phyloP scores from a whole-genome alignment of 2,888 invertebrate genomes.

The Dilophus febrilis region DNA sequence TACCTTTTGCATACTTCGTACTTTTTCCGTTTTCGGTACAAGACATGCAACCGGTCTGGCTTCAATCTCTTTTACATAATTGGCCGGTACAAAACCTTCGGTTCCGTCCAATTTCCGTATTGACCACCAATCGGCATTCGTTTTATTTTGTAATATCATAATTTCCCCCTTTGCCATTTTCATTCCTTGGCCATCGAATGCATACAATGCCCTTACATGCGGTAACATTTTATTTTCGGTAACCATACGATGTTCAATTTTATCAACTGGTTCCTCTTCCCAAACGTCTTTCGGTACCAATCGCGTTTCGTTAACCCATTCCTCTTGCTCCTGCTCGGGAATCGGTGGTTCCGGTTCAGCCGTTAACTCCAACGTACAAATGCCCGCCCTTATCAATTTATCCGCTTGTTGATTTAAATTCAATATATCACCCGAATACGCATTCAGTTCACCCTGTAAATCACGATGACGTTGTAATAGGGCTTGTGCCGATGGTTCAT shows the following conservation, averaged over 20 bases:
- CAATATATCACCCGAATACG: constrained; percentile 73
- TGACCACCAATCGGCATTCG: constrained; percentile 98
- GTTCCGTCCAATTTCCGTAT: constrained; percentile 81
- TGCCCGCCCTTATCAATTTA: constrained; percentile 56
- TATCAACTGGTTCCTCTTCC: constrained; percentile 80
- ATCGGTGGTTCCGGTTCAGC: constrained; percentile 46
- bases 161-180: constrained; percentile 76
- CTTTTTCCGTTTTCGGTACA: constrained; percentile 68
- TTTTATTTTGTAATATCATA: constrained; percentile 85
- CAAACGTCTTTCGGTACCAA: constrained; percentile 82
- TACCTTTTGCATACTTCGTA: constrained; percentile 66
- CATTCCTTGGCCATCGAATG: constrained; percentile 85
- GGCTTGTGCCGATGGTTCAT: constrained; percentile 82
- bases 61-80: constrained; percentile 85
- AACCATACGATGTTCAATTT: constrained; percentile 69
- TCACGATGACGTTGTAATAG: constrained; percentile 73
- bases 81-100: constrained; percentile 95
- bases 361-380: constrained; percentile 35
- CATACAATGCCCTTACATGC: constrained; percentile 73
- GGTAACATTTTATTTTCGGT: constrained; percentile 74
- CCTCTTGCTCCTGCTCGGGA: constrained; percentile 44
- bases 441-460: constrained; percentile 72
- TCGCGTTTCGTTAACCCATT: constrained; percentile 60
- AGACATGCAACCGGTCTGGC: constrained; percentile 69
- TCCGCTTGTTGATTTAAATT: constrained; percentile 66